Evolutionary conservation across 2,888 invertebrate genomes (phyloP), one percentile per base, ranked within the genome.

Genomic region (Agrochola circellaris): DNA sequence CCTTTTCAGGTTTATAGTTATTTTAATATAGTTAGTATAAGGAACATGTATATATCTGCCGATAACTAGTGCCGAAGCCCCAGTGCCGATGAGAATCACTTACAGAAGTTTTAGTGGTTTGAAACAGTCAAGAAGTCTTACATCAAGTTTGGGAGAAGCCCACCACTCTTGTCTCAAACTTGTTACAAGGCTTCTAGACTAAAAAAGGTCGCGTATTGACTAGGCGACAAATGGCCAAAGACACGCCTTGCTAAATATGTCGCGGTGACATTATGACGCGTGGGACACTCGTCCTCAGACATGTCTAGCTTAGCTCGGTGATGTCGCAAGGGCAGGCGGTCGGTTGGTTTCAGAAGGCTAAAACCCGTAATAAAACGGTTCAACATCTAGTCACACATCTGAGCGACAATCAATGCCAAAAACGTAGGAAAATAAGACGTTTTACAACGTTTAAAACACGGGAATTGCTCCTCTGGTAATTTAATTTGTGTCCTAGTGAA

Each of bases 181-280:
- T n/a, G 23, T 34, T 73, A 11, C 23, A 30, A 73, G 11, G 30
- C 15, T 73, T 42, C 23, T 60, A 60, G 11, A 20, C 26, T 13
- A n/a, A 42, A 20, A 20, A 45, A 45, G 20, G 26, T 38, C 17
- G 26, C n/a, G 42, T 23, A 34, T n/a, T 74, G 23, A 76, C 42
- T 34, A 38, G 13, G 34, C 13, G 23, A 54, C 45, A 68, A 61
- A 54, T 62, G 26, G 26, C 23, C 23, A 15, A 9, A 26, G 77
- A 45, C 34, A 78, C 68, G 26, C 61, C 45, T 62, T n/a, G 6
- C 23, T 42, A 34, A 26, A 79, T 68, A 78, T 79, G 61, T 48
- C 70, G 62, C 38, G 23, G 45, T 62, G 69, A n/a, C 68, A 61
- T 61, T 51, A 45, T 54, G 45, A 38, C 9, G 68, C 26, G 38